These are phyloP conservation scores for Heteractis magnifica DNA, from an alignment of 92 coral and sea anemone genomes.

Conservation along the genomic window DNA sequence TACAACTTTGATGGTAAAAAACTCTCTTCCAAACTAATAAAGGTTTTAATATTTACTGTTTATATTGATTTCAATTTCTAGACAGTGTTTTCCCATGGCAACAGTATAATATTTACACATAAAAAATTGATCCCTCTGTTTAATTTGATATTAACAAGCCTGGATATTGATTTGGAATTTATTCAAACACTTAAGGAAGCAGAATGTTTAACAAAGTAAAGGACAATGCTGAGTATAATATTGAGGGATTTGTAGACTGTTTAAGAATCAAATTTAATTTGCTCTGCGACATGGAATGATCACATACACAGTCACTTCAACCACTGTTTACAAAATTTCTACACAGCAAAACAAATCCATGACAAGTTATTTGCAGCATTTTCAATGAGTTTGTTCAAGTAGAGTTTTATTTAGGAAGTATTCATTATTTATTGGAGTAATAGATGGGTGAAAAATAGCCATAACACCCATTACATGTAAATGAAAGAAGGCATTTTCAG, in stretches of 20 bases:
- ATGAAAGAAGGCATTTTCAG: too few relatives aligned
- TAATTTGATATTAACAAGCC: not conserved
- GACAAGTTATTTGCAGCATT: too few relatives aligned
- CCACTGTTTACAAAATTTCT: too few relatives aligned
- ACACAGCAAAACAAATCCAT: too few relatives aligned
- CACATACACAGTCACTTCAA: too few relatives aligned
- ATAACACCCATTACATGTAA: too few relatives aligned
- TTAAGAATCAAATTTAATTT: not conserved
- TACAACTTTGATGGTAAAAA: too few relatives aligned
- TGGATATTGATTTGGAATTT: not conserved
- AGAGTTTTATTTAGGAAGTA: too few relatives aligned
- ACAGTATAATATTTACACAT: not conserved
- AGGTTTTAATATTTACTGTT: not conserved
- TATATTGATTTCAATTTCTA: not conserved
- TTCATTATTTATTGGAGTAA: too few relatives aligned
- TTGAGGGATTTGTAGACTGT: not conserved
- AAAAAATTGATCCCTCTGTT: not conserved
- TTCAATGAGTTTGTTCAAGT: too few relatives aligned
- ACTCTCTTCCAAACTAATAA: not conserved
- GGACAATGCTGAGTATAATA: not conserved
- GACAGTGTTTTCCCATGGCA: slow-evolving; percentile 2
- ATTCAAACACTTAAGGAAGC: not conserved
- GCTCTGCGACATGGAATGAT: not conserved
- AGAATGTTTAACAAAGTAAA: not conserved
- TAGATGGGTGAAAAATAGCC: too few relatives aligned